Evolutionary conservation across 2,113 vertebrate genomes (phyloP), one percentile per base, ranked within the genome.

Genomic region (Axis porcinus): DNA sequence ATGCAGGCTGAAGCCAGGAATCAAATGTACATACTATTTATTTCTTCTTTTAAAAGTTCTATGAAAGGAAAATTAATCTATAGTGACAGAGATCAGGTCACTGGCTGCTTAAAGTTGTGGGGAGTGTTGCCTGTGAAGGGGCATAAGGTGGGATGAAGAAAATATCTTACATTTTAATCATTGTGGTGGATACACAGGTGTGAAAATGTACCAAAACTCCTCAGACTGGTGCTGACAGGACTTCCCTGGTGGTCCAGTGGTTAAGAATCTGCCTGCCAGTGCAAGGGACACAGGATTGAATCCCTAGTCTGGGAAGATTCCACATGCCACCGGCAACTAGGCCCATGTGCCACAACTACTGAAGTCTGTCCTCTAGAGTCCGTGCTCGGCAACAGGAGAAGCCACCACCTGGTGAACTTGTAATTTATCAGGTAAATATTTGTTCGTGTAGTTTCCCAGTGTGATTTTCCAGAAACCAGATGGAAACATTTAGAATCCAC

Each of bases 281-380:
- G 70, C 70, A 76, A 27, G 36, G 36, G 6, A 43, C 23, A 14
- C 70, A 76, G 70, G 36, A 23, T 14, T 27, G 36, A 25, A 43
- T 14, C 70, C 36, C 70, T 27, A 43, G 70, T 43, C 70, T 76
- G 36, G 36, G 70, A 27, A 4, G 36, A 76, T 43, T 43, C 36
- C 23, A 0, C 23, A 2, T 74, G 70, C 70, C 36, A 74, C 36
- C 2, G 0, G 36, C 70, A 43, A 1, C 11, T 27, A 43, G 25
- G 36, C 21, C 36, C 36, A 14, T 6, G 23, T 14, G 23, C 23
- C 70, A 2, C 36, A 7, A 43, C 36, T 14, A 14, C 11, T 25
- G 40, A 43, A 1, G 23, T 27, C 70, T 76, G 21, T 25, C 2
- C 36, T 76, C 36, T 3, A 76, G 21, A 25, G 23, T 3, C 23